A percentile compares a stretch with the other conserved stretches of the same genome.
These are phyloP conservation scores for Crossocerus cetratus DNA, from an alignment of 2,888 invertebrate genomes.

Conservation along the genomic window DNA sequence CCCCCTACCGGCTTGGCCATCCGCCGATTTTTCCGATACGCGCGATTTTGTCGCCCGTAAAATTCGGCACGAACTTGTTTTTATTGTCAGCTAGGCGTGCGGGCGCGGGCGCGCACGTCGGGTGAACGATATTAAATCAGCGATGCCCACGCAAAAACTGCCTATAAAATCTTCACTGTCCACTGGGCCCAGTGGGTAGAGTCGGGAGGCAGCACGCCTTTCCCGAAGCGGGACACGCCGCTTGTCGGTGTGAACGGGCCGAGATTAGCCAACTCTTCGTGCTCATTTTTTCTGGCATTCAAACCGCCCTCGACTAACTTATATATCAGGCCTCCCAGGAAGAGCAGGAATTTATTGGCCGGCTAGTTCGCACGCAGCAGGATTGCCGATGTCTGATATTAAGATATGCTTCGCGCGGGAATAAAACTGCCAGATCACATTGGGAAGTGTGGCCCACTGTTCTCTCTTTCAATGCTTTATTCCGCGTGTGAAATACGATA, in stretches of 20 bases:
- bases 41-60: conserved; percentile 33
- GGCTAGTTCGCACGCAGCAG: neutral
- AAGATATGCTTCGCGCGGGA: conserved; percentile 2
- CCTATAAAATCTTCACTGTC: conserved; percentile 39
- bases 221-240: neutral
- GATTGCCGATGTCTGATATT: conserved; percentile 19
- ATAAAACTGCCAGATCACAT: conserved; percentile 10
- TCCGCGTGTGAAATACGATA: no score
- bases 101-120: neutral
- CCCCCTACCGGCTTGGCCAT: no score
- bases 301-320: neutral
- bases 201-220: conserved; percentile 13
- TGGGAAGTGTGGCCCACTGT: no score
- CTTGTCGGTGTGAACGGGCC: neutral
- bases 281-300: neutral
- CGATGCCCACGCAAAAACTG: conserved; percentile 23
- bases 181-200: conserved; percentile 37
- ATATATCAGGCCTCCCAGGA: neutral
- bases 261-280: neutral
- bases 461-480: no score
- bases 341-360: neutral
- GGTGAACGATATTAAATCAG: conserved; percentile 40
- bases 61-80: conserved; percentile 37
- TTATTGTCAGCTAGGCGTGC: conserved; percentile 11
- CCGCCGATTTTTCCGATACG: conserved; percentile 31